Evolutionary conservation across 2,113 vertebrate genomes (phyloP).

Genomic region (Limanda limanda): DNA sequence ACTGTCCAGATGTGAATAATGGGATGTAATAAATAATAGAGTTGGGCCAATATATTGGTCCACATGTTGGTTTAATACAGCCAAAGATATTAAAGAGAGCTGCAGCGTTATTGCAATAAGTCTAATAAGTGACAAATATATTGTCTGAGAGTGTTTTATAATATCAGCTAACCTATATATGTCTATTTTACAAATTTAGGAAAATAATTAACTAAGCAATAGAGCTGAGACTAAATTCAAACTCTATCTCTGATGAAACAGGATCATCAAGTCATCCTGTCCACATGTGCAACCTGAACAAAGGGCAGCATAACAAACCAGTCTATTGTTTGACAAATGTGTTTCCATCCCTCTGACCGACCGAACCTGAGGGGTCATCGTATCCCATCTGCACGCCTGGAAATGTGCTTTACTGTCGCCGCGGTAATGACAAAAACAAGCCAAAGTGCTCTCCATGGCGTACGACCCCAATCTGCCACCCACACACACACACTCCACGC

Average conservation of each 20-base stretch:
- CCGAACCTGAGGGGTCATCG: conserved; percentile 37
- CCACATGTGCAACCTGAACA: conserved; percentile 28
- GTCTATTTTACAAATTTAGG: neutral
- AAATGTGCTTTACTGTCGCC: conserved; percentile 36
- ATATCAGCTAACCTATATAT: neutral
- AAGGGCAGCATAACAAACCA: conserved; percentile 19
- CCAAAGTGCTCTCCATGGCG: conserved; percentile 62
- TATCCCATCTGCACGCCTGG: conserved; percentile 30
- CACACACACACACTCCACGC: conserved; percentile 52
- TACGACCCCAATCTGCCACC: conserved; percentile 54
- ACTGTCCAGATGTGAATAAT: too few relatives aligned
- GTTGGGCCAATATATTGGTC: neutral
- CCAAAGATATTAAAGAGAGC: neutral
- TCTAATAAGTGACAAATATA: neutral
- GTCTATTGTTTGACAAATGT: conserved; percentile 17
- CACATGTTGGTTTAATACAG: neutral
- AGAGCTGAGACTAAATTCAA: neutral
- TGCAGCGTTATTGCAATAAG: neutral
- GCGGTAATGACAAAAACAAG: conserved; percentile 59
- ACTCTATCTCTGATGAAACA: neutral
- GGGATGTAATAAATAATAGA: neutral
- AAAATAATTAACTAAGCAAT: neutral
- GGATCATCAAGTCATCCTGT: conserved; percentile 16
- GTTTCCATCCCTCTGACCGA: conserved; percentile 29
- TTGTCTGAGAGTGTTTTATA: neutral